phyloP scores from a whole-genome alignment of 1,140 invertebrate genomes.

The Lerema accius region DNA sequence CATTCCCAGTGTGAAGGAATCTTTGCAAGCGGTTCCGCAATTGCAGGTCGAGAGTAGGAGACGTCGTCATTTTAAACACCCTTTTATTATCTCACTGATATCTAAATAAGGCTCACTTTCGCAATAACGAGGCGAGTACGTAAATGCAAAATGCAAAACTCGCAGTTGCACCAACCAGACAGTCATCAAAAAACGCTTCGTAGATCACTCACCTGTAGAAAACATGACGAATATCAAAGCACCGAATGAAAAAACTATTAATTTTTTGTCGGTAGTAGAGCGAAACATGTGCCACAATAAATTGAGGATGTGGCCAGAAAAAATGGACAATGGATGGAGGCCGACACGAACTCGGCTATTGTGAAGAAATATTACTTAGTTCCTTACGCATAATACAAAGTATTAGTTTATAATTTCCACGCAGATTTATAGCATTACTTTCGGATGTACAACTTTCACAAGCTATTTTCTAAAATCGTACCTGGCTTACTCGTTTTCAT shows the following conservation, averaged over 20 bases:
- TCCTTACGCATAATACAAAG: not conserved
- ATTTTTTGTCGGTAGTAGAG: slow-evolving; percentile 71
- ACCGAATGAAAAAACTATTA: slow-evolving; percentile 53
- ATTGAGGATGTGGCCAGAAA: slow-evolving; percentile 81
- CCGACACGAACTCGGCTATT: slow-evolving; percentile 13
- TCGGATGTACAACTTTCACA: not conserved
- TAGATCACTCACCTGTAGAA: slow-evolving; percentile 43
- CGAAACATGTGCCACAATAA: slow-evolving; percentile 75
- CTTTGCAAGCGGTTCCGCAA: slow-evolving; percentile 69
- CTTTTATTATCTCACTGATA: slow-evolving; percentile 35
- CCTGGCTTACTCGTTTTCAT: slow-evolving; percentile 1
- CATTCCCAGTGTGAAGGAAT: slow-evolving; percentile 83
- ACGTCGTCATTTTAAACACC: slow-evolving; percentile 36
- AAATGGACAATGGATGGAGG: slow-evolving; percentile 76
- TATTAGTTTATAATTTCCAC: not conserved
- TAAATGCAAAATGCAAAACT: slow-evolving; percentile 37
- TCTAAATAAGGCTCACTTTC: slow-evolving; percentile 9
- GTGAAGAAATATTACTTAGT: not conserved
- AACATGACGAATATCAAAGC: slow-evolving; percentile 43
- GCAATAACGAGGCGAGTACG: slow-evolving; percentile 17
- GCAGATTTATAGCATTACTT: not conserved
- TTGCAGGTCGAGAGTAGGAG: slow-evolving; percentile 50
- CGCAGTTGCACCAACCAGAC: slow-evolving; percentile 33
- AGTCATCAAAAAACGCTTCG: slow-evolving; percentile 30
- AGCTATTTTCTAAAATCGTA: slow-evolving; percentile 6